A percentile compares a stretch with the other conserved stretches of the same genome.
These are phyloP conservation scores for Panopea generosa DNA, from an alignment of 2,888 invertebrate genomes.

Conservation along the genomic window DNA sequence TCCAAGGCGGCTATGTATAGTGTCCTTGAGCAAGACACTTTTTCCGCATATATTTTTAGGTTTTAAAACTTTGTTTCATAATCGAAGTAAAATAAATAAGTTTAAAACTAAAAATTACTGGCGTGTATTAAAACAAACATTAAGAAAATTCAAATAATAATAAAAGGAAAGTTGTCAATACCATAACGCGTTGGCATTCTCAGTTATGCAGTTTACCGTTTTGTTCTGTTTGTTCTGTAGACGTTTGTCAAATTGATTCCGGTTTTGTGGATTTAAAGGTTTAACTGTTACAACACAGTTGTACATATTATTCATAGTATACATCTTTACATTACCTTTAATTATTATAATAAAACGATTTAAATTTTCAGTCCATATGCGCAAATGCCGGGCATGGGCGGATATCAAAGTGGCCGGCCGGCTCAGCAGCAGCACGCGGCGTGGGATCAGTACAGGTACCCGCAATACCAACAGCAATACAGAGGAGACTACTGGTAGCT, in stretches of 20 bases:
- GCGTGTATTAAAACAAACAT: no score
- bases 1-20: no score
- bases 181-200: no score
- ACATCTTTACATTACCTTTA: no score
- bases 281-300: background rate
- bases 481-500: conserved; percentile 44
- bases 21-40: no score
- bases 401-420: conserved; percentile 36
- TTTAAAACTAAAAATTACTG: no score
- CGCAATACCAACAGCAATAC: conserved; percentile 7
- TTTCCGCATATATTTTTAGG: no score
- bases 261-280: background rate
- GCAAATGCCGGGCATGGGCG: conserved; percentile 40
- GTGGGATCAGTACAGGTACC: conserved; percentile 49
- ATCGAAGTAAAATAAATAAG: no score
- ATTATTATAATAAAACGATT: background rate
- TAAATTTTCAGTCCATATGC: conserved; percentile 45
- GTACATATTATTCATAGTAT: background rate
- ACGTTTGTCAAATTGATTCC: background rate
- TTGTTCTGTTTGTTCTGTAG: background rate
- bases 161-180: no score
- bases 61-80: no score
- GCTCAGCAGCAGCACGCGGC: conserved; percentile 46
- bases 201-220: background rate
- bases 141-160: no score